These are phyloP conservation scores for Spilarctia lutea DNA, from an alignment of 2,888 invertebrate species.

Conservation along the genomic window DNA sequence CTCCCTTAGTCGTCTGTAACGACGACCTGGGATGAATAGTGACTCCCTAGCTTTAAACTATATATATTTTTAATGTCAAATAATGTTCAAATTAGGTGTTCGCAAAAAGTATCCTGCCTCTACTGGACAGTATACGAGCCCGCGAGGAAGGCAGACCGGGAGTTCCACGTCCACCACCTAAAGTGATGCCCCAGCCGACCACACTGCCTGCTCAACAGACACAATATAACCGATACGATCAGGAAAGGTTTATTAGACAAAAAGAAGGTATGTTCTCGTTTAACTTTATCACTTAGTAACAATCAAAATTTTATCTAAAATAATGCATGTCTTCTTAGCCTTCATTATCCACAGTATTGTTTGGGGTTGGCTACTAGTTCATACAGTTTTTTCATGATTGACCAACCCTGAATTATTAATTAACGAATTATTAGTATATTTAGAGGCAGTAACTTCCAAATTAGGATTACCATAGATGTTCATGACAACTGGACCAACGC, in stretches of 20 bases:
- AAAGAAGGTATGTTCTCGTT: conserved; percentile 90
- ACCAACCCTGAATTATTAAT: no score
- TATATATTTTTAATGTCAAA: neutral
- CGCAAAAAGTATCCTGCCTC: conserved; percentile 96
- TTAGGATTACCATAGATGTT: no score
- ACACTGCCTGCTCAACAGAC: conserved; percentile 90
- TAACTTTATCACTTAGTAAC: neutral
- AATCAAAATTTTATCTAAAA: neutral
- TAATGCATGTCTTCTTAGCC: no score
- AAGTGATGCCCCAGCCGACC: conserved; percentile 88
- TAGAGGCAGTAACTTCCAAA: no score
- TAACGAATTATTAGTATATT: no score
- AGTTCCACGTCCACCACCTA: conserved; percentile 83
- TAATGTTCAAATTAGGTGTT: conserved; percentile 88
- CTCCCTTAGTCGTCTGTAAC: no score
- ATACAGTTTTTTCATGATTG: no score
- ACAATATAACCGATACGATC: conserved; percentile 99
- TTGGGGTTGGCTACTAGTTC: no score
- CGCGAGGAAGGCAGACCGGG: conserved; percentile 94
- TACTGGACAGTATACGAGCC: conserved; percentile 96
- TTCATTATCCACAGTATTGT: no score
- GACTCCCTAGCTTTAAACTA: no score
- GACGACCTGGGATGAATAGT: no score
- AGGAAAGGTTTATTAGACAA: conserved; percentile 97
- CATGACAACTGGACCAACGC: no score